Base-by-base conservation (phyloP, 2,797 vertebrate species). In the Trematomus bernacchii region DNA sequence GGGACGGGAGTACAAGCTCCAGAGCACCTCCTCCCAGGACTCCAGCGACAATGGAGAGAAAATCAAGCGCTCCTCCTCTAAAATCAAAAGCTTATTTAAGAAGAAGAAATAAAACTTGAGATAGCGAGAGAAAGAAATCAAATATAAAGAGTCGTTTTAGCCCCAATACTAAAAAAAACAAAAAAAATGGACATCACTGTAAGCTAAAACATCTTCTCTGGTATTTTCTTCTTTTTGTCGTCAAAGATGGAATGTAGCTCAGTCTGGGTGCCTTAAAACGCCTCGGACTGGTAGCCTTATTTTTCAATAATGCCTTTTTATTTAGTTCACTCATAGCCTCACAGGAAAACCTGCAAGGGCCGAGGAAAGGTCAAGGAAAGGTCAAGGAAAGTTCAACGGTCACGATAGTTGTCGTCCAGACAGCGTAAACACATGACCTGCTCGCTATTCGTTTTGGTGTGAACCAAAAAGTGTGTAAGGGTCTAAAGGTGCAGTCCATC, bases 21-120 rank as follows among this genome's bases (percentile, higher is more conserved):
- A 95, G 91, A 96, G 96, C 91, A 92, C 96, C 88, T 96, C 96
- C 86, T 96, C 97, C 67, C 97, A 96, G 88, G 97, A 99, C 94
- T 96, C 97, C 67, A 96, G 93, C 81, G 97, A 97, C 80, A 98
- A 98, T 5, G 96, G 96, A 33, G 97, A 99, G 91, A 98, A 97
- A 93, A 91, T 58, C 88, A 99, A 98, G 95, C 97, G 97, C 93
- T 94, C 96, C 91, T 97, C 97, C 1, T 97, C 97, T 7, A 99
- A 99, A 96, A 96, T 99, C 74, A 99, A 98, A 95, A 98, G 93
- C 90, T 94, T 99, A 91, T 98, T 99, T 92, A 99, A 97, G 93
- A 99, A 99, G 94, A 99, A 97, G 79, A 96, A 96, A 88, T 94
- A 90, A 91, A 79, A 80, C 61, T 68, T 14, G 70, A 65, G 54